Evolutionary conservation across 2,113 vertebrate genomes (phyloP), one percentile per base, ranked within the genome.

Genomic region (Kobus ellipsiprymnus): DNA sequence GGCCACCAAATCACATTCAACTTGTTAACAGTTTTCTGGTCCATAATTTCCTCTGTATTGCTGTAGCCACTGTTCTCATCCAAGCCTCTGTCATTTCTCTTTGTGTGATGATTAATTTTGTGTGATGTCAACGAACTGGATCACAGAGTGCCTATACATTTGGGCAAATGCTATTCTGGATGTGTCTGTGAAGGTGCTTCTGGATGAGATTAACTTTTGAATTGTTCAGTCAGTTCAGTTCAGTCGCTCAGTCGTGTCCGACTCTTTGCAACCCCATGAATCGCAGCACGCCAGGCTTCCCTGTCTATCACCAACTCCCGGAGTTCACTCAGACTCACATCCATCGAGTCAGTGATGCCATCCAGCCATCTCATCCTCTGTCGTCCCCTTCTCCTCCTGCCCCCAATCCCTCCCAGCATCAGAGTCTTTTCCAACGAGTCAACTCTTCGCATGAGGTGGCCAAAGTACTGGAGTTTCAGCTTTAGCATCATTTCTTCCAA

Each of bases 201-300:
- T 21, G 78, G 29, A 50, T 81, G 78, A 33, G 46, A 50, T 50
- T 81, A 50, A 81, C 46, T 50, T 81, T 50, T 33, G 29, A 81
- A 81, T 21, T 33, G 46, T 50, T 19, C 2, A 59, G 23, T 59
- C 23, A 59, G 57, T 27, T 57, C 23, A 25, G 55, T 57, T 59
- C 57, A 59, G 23, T 59, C 10, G 0, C 57, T 59, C 19, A 59
- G 57, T 57, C 9, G 2, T 25, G 9, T 57, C 23, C 8, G 0
- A 57, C 23, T 57, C 23, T 57, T 57, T 57, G 55, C 3, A 23
- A 25, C 8, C 23, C 55, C 55, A 25, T 57, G 55, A 25, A 4
- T 4, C 0, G 1, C 55, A 57, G 55, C 55, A 57, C 1, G 0
- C 23, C 23, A 10, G 55, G 55, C 54, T 3, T 57, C 55, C 55